Evolutionary conservation across 2,113 vertebrate genomes (phyloP).

Genomic region (Brachionichthys hirsutus): DNA sequence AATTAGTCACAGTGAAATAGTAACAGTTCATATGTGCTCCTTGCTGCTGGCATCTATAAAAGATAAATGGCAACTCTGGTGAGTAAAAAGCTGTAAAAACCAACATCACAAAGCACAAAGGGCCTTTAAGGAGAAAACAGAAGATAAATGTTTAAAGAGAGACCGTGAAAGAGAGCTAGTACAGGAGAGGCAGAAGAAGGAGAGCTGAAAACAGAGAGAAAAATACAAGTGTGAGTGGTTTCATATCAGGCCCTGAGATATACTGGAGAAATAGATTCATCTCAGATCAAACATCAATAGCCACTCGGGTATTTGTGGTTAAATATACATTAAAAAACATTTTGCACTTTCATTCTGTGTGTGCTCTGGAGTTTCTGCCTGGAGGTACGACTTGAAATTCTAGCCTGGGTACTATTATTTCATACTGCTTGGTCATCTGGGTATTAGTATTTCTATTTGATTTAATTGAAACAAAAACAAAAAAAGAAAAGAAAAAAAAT

Average conservation of each 20-base stretch:
- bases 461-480: constrained; percentile 73
- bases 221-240: constrained; percentile 83
- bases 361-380: constrained; percentile 88
- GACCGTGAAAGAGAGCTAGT: constrained; percentile 52
- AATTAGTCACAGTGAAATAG: constrained; percentile 72
- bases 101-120: constrained; percentile 78
- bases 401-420: constrained; percentile 83
- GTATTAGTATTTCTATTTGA: constrained; percentile 73
- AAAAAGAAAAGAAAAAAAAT: constrained; percentile 68
- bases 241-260: constrained; percentile 74
- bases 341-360: constrained; percentile 96
- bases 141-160: constrained; percentile 91
- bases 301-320: constrained; percentile 93
- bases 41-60: constrained; percentile 73
- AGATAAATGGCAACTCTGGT: constrained; percentile 75
- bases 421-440: constrained; percentile 67
- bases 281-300: constrained; percentile 93
- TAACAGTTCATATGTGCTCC: constrained; percentile 54
- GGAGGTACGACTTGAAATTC: constrained; percentile 94
- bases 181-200: constrained; percentile 61
- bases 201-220: constrained; percentile 74
- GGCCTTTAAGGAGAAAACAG: constrained; percentile 77
- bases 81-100: constrained; percentile 76
- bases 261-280: constrained; percentile 78
- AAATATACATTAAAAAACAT: constrained; percentile 99